phyloP scores from a whole-genome alignment of 2,888 invertebrate species.

The Gandaritis pyraliata region DNA sequence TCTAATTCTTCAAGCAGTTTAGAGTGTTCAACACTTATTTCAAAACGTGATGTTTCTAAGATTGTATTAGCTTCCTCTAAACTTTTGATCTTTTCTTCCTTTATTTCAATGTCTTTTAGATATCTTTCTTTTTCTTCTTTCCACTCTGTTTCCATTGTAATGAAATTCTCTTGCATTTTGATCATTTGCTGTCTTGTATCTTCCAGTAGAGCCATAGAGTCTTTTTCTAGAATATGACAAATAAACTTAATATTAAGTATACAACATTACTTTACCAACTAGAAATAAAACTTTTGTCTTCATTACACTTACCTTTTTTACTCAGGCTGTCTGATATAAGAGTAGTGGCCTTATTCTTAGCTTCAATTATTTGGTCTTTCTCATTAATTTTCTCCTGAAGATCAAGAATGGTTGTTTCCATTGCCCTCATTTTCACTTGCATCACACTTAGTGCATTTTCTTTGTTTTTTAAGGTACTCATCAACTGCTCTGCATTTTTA shows the following conservation, averaged over 20 bases:
- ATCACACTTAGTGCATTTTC: constrained; percentile 73
- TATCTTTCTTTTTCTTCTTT: constrained; percentile 86
- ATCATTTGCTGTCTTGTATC: constrained; percentile 92
- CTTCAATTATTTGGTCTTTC: constrained; percentile 92
- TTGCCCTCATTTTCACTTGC: constrained; percentile 82
- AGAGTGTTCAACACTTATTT: constrained; percentile 80
- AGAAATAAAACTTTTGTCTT: not conserved
- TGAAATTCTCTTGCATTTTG: constrained; percentile 91
- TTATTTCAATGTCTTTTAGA: constrained; percentile 80
- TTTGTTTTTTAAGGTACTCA: constrained; percentile 86
- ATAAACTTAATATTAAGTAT: not conserved
- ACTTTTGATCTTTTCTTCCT: constrained; percentile 81
- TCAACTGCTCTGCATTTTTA: constrained; percentile 82
- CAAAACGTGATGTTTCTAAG: constrained; percentile 76
- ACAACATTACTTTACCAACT: not conserved
- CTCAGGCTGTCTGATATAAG: constrained; percentile 89
- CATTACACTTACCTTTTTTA: constrained; percentile 79
- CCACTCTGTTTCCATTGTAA: constrained; percentile 88
- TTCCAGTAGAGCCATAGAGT: constrained; percentile 88
- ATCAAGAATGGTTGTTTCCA: constrained; percentile 91
- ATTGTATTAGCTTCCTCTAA: constrained; percentile 84
- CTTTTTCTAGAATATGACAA: constrained; percentile 80
- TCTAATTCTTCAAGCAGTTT: constrained; percentile 82
- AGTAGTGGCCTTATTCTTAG: constrained; percentile 91
- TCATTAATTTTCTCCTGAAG: constrained; percentile 92